These are phyloP conservation scores for Philopedon plagiatum DNA, from an alignment of 2,888 invertebrate genomes.

Conservation along the genomic window DNA sequence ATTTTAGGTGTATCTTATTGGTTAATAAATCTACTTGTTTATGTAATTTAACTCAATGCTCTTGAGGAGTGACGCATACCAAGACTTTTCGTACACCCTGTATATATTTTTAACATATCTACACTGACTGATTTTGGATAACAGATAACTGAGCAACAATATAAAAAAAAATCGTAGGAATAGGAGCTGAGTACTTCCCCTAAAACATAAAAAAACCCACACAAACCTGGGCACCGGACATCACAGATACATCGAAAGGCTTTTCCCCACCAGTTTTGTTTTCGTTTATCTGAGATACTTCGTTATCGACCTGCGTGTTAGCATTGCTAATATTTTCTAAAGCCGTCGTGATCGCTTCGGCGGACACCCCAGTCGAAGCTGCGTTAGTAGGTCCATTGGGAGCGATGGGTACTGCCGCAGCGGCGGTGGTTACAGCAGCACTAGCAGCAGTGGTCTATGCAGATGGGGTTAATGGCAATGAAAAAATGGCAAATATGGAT, in stretches of 20 bases:
- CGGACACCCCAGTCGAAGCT: slow-evolving; percentile 54
- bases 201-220: slow-evolving; percentile 12
- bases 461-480: slow-evolving; percentile 18
- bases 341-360: slow-evolving; percentile 56
- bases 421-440: slow-evolving; percentile 18
- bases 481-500: slow-evolving; percentile 4
- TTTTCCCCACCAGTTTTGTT: slow-evolving; percentile 65
- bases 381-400: slow-evolving; percentile 56
- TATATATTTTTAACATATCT: too few species aligned
- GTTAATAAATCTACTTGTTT: too few species aligned
- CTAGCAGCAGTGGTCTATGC: slow-evolving; percentile 25
- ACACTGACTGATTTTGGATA: too few species aligned
- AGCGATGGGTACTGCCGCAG: slow-evolving; percentile 43
- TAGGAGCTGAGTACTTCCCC: neutral
- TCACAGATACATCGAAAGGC: slow-evolving; percentile 38
- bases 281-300: slow-evolving; percentile 69
- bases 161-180: slow-evolving; percentile 8
- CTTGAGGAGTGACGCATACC: too few species aligned
- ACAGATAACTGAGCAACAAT: too few species aligned
- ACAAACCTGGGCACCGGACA: slow-evolving; percentile 65
- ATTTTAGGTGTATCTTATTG: too few species aligned
- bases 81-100: too few species aligned
- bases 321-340: slow-evolving; percentile 55
- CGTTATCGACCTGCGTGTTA: slow-evolving; percentile 65
- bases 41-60: too few species aligned